phyloP scores from a whole-genome alignment of 2,888 invertebrate genomes.

The Hirtodrosophila confusa region DNA sequence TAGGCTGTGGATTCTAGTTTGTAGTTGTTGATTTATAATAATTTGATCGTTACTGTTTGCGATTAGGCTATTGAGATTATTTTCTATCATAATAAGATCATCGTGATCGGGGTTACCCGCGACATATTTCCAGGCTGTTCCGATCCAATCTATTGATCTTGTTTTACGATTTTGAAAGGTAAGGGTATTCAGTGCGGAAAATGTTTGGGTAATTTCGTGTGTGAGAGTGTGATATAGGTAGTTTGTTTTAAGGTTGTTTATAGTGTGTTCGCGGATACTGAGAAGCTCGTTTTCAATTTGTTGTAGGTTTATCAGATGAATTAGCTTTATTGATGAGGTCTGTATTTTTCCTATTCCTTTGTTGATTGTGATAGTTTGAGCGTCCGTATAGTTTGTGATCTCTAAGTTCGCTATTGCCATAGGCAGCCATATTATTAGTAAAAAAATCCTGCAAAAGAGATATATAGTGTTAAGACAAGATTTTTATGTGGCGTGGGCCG shows the following conservation, averaged over 20 bases:
- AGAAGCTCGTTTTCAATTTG: slow-evolving; percentile 1
- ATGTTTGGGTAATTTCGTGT: background rate
- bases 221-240: slow-evolving; percentile 1
- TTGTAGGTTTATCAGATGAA: background rate
- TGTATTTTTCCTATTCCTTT: slow-evolving; percentile 5
- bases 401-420: no score
- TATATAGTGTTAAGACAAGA: no score
- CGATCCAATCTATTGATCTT: background rate
- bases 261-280: background rate
- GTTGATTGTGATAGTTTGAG: background rate
- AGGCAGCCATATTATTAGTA: no score
- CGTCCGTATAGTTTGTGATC: no score
- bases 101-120: slow-evolving; percentile 3
- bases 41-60: background rate
- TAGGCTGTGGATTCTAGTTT: no score
- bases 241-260: no score
- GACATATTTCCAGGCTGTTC: slow-evolving; percentile 3
- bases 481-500: no score
- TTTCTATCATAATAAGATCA: background rate
- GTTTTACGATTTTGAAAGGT: background rate
- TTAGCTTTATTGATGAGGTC: slow-evolving; percentile 3
- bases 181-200: background rate
- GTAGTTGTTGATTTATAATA: background rate
- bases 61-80: background rate
- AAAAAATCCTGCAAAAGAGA: no score